Percentiles rank a stretch among this genome's conserved stretches.
phyloP scores from a whole-genome alignment of 2,113 vertebrate genomes.

The Coptodon rendalli region DNA sequence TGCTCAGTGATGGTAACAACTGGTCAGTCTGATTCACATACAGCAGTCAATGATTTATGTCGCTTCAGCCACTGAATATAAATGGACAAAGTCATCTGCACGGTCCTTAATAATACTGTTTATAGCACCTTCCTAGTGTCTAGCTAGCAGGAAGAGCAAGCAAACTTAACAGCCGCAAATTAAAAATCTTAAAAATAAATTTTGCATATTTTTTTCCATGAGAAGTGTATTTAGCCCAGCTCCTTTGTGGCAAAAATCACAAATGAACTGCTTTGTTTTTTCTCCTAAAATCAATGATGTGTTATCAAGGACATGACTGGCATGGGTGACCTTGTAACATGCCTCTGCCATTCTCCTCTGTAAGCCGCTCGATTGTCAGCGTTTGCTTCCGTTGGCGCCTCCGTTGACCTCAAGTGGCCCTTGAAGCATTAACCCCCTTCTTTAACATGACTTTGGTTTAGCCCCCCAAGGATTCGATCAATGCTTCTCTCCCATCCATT shows the following conservation, averaged over 20 bases:
- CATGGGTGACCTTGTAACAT: background rate
- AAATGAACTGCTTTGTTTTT: background rate
- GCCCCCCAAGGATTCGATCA: background rate
- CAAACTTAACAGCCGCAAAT: background rate
- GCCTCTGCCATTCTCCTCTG: background rate
- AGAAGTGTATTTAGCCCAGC: background rate
- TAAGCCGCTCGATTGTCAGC: background rate
- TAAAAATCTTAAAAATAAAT: background rate
- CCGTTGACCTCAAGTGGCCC: background rate
- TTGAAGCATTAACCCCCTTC: background rate
- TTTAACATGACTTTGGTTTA: background rate
- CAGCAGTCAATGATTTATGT: background rate
- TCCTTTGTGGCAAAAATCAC: background rate
- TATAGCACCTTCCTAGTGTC: rapidly evolving
- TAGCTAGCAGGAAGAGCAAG: background rate
- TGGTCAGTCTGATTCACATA: background rate
- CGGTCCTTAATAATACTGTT: background rate
- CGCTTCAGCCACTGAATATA: background rate
- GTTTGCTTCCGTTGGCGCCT: background rate
- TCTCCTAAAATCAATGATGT: background rate
- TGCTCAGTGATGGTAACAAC: background rate
- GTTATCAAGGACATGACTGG: background rate
- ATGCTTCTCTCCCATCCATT: background rate
- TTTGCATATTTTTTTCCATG: background rate
- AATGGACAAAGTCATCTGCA: background rate